A percentile compares a stretch with the other conserved stretches of the same genome.
Evolutionary conservation across 1,140 invertebrate genomes (phyloP).

Genomic region (Drosophila busckii): DNA sequence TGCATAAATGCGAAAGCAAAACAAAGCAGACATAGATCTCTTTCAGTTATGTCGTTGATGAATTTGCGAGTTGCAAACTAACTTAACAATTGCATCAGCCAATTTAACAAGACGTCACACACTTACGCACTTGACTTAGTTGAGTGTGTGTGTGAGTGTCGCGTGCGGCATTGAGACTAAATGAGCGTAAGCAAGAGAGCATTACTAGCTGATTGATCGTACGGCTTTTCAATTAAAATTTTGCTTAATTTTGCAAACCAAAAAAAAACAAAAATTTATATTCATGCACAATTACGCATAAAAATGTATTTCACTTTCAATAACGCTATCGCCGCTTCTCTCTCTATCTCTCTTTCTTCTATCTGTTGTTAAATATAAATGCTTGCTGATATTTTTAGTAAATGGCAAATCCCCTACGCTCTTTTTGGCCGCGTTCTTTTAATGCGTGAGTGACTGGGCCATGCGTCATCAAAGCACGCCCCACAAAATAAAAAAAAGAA

Average conservation of each 20-base stretch:
- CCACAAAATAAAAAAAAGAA: slow-evolving; percentile 14
- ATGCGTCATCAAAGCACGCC: slow-evolving; percentile 45
- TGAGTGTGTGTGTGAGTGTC: slow-evolving; percentile 3
- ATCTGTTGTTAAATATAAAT: too few species aligned
- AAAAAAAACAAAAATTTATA: too few species aligned
- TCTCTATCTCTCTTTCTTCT: too few species aligned
- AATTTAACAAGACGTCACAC: slow-evolving; percentile 21
- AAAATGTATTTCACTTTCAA: too few species aligned
- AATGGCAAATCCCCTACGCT: background rate
- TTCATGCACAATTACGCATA: background rate
- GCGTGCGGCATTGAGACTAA: slow-evolving; percentile 21
- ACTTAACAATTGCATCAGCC: slow-evolving; percentile 62
- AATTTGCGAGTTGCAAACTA: slow-evolving; percentile 37
- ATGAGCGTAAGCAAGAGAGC: background rate
- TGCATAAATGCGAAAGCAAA: slow-evolving; percentile 6
- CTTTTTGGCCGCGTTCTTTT: background rate
- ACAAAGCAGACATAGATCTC: too few species aligned
- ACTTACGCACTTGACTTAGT: background rate
- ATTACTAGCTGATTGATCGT: too few species aligned
- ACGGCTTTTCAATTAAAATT: too few species aligned
- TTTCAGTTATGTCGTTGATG: too few species aligned
- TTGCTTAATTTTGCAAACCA: too few species aligned
- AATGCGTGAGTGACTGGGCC: slow-evolving; percentile 30
- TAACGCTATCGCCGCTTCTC: too few species aligned
- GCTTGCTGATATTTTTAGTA: too few species aligned